Evolutionary conservation across 2,797 vertebrate genomes (phyloP), one percentile per base, ranked within the genome.

Genomic region (Sebastes aleutianus): DNA sequence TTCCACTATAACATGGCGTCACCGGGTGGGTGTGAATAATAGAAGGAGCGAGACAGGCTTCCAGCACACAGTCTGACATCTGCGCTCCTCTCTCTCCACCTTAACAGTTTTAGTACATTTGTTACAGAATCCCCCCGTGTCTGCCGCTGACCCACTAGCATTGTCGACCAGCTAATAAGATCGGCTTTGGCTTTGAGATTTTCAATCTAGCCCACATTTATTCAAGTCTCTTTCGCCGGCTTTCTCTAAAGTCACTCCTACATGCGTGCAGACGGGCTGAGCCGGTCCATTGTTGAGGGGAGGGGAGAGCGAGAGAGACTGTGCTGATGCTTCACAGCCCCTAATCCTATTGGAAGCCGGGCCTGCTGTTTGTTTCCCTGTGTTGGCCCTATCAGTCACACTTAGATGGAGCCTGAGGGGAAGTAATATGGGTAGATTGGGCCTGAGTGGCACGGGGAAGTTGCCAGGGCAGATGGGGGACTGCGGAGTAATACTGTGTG

Each of bases 311-410:
- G 22, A 69, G 65, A 79, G 82, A 80, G 64, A 54, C 70, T 80
- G 74, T 69, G 84, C 83, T 80, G 85, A 85, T 88, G 86, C 80
- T 89, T 88, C 83, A 83, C 85, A 89, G 82, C 29, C 63, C 34
- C 68, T 94, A 94, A 94, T 94, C 91, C 85, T 91, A 92, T 92
- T 92, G 86, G 86, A 95, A 83, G 85, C 85, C 82, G 61, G 86
- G 80, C 87, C 86, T 84, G 84, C 86, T 91, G 88, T 89, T 90
- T 86, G 88, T 93, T 93, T 90, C 77, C 83, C 80, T 79, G 78
- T 85, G 86, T 90, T 91, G 89, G 85, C 81, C 84, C 85, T 86
- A 90, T 94, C 89, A 88, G 89, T 94, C 89, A 90, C 90, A 90
- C 90, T 92, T 89, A 90, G 81, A 86, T 88, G 85, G 85, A 90